Conservation (phyloP, 2,113 vertebrate genomes). For the Gavialis gangeticus region DNA sequence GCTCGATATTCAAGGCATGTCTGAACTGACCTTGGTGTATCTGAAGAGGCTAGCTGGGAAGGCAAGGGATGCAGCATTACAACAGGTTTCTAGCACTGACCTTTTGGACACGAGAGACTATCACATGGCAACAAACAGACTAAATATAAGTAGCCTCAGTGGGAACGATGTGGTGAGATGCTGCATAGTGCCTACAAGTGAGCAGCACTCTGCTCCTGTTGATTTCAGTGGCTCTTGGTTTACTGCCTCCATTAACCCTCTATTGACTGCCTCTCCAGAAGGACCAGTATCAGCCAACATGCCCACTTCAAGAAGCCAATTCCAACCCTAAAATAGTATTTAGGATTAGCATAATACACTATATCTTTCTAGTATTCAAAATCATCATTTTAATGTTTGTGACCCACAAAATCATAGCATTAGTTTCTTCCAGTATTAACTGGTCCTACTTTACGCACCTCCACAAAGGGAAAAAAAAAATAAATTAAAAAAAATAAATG, state of each 20-base stretch:
- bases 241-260: neutral
- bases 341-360: neutral
- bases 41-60: neutral
- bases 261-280: neutral
- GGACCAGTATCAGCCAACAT: neutral
- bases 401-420: too few relatives aligned
- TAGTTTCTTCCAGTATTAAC: neutral
- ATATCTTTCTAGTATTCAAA: neutral
- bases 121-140: too few relatives aligned
- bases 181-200: too few relatives aligned
- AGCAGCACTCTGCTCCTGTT: too few relatives aligned
- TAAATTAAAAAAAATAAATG: neutral
- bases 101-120: neutral
- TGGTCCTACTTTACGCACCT: too few relatives aligned
- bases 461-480: too few relatives aligned
- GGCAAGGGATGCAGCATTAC: neutral
- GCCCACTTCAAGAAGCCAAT: neutral
- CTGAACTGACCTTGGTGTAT: neutral
- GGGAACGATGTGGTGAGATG: too few relatives aligned
- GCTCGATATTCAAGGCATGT: neutral
- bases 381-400: too few relatives aligned
- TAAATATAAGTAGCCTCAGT: too few relatives aligned
- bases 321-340: neutral
- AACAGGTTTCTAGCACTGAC: neutral
- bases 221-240: too few relatives aligned